Evolutionary conservation across 2,797 vertebrate species (phyloP), one percentile per base, ranked within the genome.

Genomic region (Pygocentrus nattereri): DNA sequence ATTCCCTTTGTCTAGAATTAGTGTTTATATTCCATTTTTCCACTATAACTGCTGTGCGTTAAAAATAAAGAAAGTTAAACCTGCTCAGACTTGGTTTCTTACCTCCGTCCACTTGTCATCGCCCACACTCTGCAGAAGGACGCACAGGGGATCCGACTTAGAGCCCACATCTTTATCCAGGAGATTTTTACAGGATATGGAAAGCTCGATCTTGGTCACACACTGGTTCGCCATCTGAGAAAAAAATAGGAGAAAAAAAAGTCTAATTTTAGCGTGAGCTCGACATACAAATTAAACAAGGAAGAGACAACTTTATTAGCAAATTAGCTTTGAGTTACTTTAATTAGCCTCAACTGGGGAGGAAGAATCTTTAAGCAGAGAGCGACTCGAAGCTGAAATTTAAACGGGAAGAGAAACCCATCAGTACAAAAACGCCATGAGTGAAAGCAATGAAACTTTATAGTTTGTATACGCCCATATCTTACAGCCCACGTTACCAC

Each of bases 131-230:
- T 96, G 96, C 34, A 96, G 94, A 88, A 97, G 90, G n/a, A 96
- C 96, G 23, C 97, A 98, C 44, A 97, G 92, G 0, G 97, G 97
- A 76, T 99, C 97, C 0, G 97, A 99, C 81, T 95, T 94, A 21
- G 97, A 99, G 3, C 96, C 93, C 6, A 97, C 87, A 89, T 99
- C 97, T 88, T 94, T 95, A 89, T 98, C 96, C 87, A 98, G 93
- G 61, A 98, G 96, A 87, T 94, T 90, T 16, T 90, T 85, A 87
- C 98, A 98, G 84, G 95, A 95, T 85, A 98, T 80, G 0, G 93
- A 92, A 76, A 98, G 94, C 91, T 98, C 95, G 84, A 98, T 89
- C 72, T 95, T 93, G 68, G 93, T 90, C 85, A 98, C 92, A 21
- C 96, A 99, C 15, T 92, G 93, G 71, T 92, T 92, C 18, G 96